Evolutionary conservation across 2,113 vertebrate species (phyloP), one percentile per base, ranked within the genome.

Genomic region (Carlito syrichta): DNA sequence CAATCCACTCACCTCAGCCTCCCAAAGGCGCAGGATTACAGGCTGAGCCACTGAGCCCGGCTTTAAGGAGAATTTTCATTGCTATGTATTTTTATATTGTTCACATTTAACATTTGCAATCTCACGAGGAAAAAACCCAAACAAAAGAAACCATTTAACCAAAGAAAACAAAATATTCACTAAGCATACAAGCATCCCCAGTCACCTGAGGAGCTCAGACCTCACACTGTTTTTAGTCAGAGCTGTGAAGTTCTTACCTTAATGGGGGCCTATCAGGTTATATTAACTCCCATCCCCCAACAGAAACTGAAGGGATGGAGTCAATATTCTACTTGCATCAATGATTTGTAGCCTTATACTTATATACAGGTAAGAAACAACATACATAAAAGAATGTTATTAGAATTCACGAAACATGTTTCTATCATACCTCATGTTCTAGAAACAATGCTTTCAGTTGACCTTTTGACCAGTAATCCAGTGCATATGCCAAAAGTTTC

Each of bases 401-500:
- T 89, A 74, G 84, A 89, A 90, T 20, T 20, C 10, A 84, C 50
- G 60, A 69, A 45, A 83, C 87, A 68, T 2, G 73, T 93, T 48
- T 45, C 17, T 60, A 79, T 20, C 98, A 74, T 98, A 99, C 99
- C 99, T 99, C 99, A 89, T 99, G 99, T 96, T 99, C 99, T 63
- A 99, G 98, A 97, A 99, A 99, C 96, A 99, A 98, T 71, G 99
- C 99, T 96, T 99, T 99, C 97, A 99, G 97, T 91, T 99, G 99
- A 76, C 99, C 99, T 97, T 99, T 99, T 22, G 99, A 99, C 99
- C 99, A 99, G 84, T 99, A 99, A 97, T 99, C 99, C 99, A 99
- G 98, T 97, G 99, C 99, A 98, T 99, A 99, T 1, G 99, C 99
- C 98, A 99, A 93, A 97, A 99, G 99, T 98, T 99, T 99, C 99